Evolutionary conservation across 2,888 invertebrate species (phyloP), one percentile per base, ranked within the genome.

Genomic region (Trilocha varians): DNA sequence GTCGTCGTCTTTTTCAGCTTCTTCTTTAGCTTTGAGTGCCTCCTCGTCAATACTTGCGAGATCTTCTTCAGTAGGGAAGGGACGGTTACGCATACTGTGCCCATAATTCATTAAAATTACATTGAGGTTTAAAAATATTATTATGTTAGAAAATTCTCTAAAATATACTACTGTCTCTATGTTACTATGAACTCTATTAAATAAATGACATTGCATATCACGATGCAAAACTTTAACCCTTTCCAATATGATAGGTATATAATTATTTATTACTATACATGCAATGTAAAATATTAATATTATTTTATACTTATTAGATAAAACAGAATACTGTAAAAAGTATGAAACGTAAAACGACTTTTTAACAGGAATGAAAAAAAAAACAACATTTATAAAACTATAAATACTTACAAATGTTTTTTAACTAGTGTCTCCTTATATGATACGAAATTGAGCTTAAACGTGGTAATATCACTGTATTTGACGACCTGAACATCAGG

Each of bases 21-120:
- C 88, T 45, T 88, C 87, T 38, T 75, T 74, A 2, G 89, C 78
- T 48, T 88, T 85, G n/a, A 89, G 65, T 38, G 93, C 88, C 39
- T 82, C 83, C 58, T 85, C 85, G 33, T 86, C 86, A 18, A 84
- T 70, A 51, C 85, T 85, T 2, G 84, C 84, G 5, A 85, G 59
- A 48, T 85, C 86, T 45, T 86, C 85, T 56, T 85, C 85, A 2
- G 63, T 58, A 1, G 84, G 84, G 34, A 84, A 82, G 13, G 85
- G 84, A 32, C 78, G 72, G 47, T 74, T 43, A 0, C 83, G 80
- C 72, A 86, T 72, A 44, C 86, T 86, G 45, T 25, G 8, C 44
- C 41, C 17, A 36, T n/a, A n/a, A n/a, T n/a, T n/a, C n/a, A n/a
- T n/a, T n/a, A n/a, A n/a, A n/a, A n/a, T n/a, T n/a, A n/a, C n/a